Percentiles rank a stretch among this genome's conserved stretches.
Conservation (phyloP, 30 jellyfish, hydroid and myxozoan species). For the Aurelia sp. region DNA sequence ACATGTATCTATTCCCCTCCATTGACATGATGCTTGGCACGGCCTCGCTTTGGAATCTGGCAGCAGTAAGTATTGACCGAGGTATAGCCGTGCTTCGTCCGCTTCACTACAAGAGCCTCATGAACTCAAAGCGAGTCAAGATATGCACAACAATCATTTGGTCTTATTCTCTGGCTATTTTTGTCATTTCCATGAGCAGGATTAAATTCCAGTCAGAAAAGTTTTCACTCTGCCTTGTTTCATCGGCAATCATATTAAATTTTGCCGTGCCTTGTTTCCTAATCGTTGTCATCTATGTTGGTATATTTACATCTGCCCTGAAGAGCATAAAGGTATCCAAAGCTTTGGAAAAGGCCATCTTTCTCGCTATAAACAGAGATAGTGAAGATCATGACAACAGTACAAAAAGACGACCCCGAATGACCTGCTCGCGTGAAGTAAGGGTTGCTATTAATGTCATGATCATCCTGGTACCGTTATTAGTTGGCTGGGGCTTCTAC, state of each 20-base stretch:
- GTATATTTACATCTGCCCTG: conserved; percentile 58
- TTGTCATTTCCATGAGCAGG: conserved; percentile 66
- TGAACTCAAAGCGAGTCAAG: conserved; percentile 43
- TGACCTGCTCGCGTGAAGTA: conserved; percentile 43
- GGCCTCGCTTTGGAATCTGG: conserved; percentile 84
- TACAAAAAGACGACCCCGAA: conserved; percentile 16
- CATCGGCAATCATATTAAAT: conserved; percentile 65
- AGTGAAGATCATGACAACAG: neutral
- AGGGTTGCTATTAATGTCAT: conserved; percentile 63
- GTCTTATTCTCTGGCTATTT: conserved; percentile 51
- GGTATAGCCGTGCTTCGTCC: conserved; percentile 90
- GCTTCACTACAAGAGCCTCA: conserved; percentile 53
- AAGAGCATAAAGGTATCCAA: conserved; percentile 51
- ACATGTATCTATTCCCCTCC: conserved; percentile 74
- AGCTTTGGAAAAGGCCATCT: conserved; percentile 69
- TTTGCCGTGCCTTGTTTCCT: conserved; percentile 66
- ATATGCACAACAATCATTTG: conserved; percentile 39
- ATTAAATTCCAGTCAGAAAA: conserved; percentile 14
- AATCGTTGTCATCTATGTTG: conserved; percentile 48
- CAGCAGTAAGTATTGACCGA: conserved; percentile 89
- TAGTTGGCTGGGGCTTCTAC: conserved; percentile 87
- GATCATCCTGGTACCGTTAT: conserved; percentile 76
- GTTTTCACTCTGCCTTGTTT: conserved; percentile 39
- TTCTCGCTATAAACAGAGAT: conserved; percentile 21
- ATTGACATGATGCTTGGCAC: conserved; percentile 78